Evolutionary conservation across 2,797 vertebrate genomes (phyloP).

Genomic region (Sebastes kiyomatsui): DNA sequence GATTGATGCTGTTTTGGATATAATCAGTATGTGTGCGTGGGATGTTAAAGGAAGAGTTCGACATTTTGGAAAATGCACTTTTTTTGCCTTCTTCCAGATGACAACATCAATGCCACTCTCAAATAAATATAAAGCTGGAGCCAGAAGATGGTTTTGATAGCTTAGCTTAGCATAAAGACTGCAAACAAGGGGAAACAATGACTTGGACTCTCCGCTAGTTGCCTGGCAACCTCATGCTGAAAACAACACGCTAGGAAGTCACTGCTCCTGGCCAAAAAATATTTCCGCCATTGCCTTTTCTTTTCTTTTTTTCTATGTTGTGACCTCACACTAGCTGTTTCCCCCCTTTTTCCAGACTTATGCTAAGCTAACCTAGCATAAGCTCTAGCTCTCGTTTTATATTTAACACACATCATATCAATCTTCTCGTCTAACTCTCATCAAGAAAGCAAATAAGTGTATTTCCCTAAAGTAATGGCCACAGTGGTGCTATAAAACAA

Average conservation of each 20-base stretch:
- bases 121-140: not conserved
- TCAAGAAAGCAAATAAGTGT: not conserved
- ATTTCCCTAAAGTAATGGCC: not conserved
- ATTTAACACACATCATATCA: not conserved
- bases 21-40: not conserved
- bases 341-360: not conserved
- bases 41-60: not conserved
- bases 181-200: not conserved
- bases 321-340: not conserved
- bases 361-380: not conserved
- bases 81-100: not conserved
- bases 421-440: not conserved
- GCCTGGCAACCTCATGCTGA: not conserved
- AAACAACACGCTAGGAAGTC: not conserved
- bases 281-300: not conserved
- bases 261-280: not conserved
- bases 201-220: not conserved
- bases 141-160: rapidly evolving
- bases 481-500: not conserved
- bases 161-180: not conserved
- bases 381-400: not conserved
- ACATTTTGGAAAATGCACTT: rapidly evolving
- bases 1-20: not conserved
- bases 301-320: not conserved
- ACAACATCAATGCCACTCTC: not conserved